Conservation (phyloP, 2,888 invertebrate genomes). For the Tenthredo notha region DNA sequence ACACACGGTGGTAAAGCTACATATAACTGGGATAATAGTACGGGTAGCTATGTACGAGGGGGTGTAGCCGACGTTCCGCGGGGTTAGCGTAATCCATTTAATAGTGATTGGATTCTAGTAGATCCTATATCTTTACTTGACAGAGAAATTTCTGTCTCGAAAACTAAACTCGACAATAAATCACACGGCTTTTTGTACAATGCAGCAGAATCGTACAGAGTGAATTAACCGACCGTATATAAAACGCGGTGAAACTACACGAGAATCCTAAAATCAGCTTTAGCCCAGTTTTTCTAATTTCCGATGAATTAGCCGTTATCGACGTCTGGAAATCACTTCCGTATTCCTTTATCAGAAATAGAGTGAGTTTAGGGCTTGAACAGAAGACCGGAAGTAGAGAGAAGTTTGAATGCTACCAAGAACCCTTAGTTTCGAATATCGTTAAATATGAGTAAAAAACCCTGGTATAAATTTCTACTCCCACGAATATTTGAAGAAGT, state of each 20-base stretch:
- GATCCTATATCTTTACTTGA: background rate
- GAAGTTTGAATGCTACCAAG: background rate
- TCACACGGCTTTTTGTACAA: background rate
- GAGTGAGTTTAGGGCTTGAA: background rate
- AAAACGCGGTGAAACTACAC: background rate
- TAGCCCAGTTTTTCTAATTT: background rate
- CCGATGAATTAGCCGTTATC: background rate
- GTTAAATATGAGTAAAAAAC: background rate
- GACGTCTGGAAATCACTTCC: background rate
- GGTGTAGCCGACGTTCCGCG: conserved; percentile 50
- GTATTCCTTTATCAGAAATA: background rate
- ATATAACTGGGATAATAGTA: conserved; percentile 32
- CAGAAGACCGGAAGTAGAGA: background rate
- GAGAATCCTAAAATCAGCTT: background rate
- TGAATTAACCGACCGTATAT: background rate
- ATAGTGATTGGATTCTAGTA: conserved; percentile 70
- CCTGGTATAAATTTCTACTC: no score
- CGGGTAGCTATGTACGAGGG: conserved; percentile 24
- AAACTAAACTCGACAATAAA: background rate
- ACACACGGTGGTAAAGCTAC: background rate
- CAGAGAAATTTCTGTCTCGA: conserved; percentile 5
- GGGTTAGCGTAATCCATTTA: conserved; percentile 71
- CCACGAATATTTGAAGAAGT: no score
- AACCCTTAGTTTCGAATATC: background rate
- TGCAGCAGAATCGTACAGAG: background rate